These are phyloP conservation scores for Chloebia gouldiae DNA, from an alignment of 2,113 vertebrate species.

Conservation along the genomic window DNA sequence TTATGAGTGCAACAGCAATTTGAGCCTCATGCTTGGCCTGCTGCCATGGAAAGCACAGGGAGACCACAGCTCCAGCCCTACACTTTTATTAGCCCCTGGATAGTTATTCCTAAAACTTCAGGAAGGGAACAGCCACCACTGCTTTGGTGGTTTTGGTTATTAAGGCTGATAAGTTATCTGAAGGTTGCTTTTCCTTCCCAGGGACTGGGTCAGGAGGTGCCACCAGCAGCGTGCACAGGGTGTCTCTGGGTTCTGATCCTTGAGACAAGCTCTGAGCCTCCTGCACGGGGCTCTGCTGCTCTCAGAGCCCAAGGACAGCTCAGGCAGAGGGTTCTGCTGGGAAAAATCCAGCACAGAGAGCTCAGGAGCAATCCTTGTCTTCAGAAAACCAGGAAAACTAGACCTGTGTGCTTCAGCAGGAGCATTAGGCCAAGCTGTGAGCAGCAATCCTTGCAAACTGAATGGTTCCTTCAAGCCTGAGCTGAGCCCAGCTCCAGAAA, in stretches of 20 bases:
- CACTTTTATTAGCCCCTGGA: background rate
- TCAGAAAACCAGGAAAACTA: background rate
- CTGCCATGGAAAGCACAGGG: background rate
- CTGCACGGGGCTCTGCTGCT: background rate
- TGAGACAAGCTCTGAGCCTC: background rate
- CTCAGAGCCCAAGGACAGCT: background rate
- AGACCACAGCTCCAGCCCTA: background rate
- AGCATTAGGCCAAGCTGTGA: background rate
- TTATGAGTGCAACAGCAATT: conserved; percentile 20
- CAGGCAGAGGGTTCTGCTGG: background rate
- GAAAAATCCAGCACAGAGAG: background rate
- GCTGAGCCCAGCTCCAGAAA: background rate
- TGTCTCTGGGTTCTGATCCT: background rate
- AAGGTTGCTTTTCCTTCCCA: background rate
- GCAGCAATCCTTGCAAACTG: background rate
- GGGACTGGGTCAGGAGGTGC: background rate
- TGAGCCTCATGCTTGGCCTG: background rate
- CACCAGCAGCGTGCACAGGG: background rate
- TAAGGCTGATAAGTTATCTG: background rate
- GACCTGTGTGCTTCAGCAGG: background rate
- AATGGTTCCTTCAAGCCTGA: background rate
- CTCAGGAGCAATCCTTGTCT: background rate
- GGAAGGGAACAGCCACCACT: background rate
- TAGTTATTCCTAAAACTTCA: background rate
- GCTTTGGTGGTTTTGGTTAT: background rate